Evolutionary conservation across 1,140 invertebrate species (phyloP).

Genomic region (Drosophila neocordata): DNA sequence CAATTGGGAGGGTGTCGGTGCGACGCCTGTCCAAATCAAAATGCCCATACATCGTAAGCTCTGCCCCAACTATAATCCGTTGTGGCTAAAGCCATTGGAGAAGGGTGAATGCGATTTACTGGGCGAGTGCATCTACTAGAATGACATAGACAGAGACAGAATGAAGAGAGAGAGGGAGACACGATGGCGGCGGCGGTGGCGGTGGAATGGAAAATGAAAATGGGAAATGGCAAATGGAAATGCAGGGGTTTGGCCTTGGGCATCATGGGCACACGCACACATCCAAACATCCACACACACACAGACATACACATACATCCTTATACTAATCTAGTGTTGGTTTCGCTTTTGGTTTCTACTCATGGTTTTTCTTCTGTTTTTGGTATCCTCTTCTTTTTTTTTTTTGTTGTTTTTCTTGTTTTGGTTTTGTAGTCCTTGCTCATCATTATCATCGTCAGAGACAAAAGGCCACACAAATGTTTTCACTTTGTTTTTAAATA

Average conservation of each 20-base stretch:
- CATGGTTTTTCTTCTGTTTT: neutral
- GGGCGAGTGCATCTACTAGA: conserved; percentile 82
- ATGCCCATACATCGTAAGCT: conserved; percentile 79
- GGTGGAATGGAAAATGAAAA: neutral
- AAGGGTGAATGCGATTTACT: conserved; percentile 80
- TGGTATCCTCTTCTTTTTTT: too few relatives aligned
- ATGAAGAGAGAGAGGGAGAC: neutral
- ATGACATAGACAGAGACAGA: neutral
- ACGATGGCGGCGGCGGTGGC: neutral
- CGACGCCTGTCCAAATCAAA: conserved; percentile 78
- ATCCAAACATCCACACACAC: conserved; percentile 13
- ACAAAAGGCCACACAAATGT: conserved; percentile 52
- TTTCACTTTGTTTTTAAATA: conserved; percentile 64
- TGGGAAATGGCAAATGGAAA: conserved; percentile 16
- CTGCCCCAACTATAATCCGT: conserved; percentile 82
- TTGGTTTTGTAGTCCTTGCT: too few relatives aligned
- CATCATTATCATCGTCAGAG: conserved; percentile 31
- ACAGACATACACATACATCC: neutral
- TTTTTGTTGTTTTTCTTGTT: neutral
- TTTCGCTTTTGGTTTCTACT: conserved; percentile 9
- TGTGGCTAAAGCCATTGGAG: conserved; percentile 80
- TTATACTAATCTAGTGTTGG: neutral
- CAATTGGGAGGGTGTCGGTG: conserved; percentile 76
- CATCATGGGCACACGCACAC: conserved; percentile 27
- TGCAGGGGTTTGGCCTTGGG: conserved; percentile 23